Conservation (phyloP, 2,113 vertebrate genomes). For the Oncorhynchus tshawytscha region DNA sequence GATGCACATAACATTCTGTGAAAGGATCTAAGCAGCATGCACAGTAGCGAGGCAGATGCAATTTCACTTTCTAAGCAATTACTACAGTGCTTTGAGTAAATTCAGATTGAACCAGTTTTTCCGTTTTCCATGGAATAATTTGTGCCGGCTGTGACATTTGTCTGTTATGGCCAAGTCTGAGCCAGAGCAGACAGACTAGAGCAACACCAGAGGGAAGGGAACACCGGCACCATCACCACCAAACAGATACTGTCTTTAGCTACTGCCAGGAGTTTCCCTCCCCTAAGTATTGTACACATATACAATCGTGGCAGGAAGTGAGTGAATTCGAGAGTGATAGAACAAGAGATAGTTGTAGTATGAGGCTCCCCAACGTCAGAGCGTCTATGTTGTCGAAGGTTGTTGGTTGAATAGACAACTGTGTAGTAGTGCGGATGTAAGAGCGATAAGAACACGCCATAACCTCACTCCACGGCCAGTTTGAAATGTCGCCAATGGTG, state of each 20-base stretch:
- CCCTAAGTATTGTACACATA: neutral
- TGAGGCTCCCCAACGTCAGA: neutral
- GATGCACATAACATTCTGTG: too few relatives aligned
- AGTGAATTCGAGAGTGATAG: neutral
- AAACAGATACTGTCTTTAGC: neutral
- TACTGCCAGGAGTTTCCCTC: neutral
- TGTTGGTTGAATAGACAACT: neutral
- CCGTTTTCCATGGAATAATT: slow-evolving; percentile 58
- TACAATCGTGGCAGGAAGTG: neutral
- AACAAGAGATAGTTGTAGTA: neutral
- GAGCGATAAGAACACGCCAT: too few relatives aligned
- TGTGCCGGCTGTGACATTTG: slow-evolving; percentile 48
- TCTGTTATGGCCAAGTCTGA: slow-evolving; percentile 43
- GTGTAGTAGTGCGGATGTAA: neutral
- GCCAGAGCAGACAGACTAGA: slow-evolving; percentile 15
- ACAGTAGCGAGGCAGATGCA: too few relatives aligned
- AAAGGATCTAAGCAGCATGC: too few relatives aligned
- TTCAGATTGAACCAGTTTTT: neutral
- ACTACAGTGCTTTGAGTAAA: slow-evolving; percentile 4
- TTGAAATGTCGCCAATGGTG: too few relatives aligned
- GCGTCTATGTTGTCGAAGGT: neutral
- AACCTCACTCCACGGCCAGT: too few relatives aligned
- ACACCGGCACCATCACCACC: neutral
- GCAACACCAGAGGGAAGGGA: neutral
- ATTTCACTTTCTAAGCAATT: too few relatives aligned